phyloP scores from a whole-genome alignment of 2,113 vertebrate species.

The Lampris incognitus region DNA sequence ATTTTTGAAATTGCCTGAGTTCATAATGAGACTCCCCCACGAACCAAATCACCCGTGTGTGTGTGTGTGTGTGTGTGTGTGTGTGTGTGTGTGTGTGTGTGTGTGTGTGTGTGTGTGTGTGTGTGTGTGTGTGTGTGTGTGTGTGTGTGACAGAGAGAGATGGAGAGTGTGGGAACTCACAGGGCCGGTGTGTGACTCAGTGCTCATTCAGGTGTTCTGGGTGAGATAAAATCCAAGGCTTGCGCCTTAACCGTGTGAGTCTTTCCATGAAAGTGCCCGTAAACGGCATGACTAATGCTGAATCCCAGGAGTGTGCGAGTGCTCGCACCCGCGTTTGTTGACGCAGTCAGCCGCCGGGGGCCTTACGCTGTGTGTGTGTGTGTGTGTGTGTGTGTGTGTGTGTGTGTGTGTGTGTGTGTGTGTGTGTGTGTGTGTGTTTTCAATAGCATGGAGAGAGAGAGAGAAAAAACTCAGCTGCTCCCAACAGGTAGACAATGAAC shows the following conservation, averaged over 20 bases:
- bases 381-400: slow-evolving; percentile 12
- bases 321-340: not conserved
- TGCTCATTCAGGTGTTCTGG: slow-evolving; percentile 61
- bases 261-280: slow-evolving; percentile 1
- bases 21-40: slow-evolving; percentile 30
- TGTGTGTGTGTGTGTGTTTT: slow-evolving; percentile 5
- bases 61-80: not conserved
- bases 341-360: not conserved
- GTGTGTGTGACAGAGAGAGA: not conserved
- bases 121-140: not conserved
- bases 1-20: slow-evolving; percentile 8
- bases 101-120: not conserved
- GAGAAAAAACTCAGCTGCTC: slow-evolving; percentile 5
- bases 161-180: slow-evolving; percentile 29
- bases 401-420: slow-evolving; percentile 3
- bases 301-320: slow-evolving; percentile 27
- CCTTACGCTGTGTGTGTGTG: not conserved
- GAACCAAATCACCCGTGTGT: not conserved
- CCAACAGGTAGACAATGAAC: too few species aligned
- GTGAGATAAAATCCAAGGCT: slow-evolving; percentile 37
- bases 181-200: slow-evolving; percentile 60
- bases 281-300: slow-evolving; percentile 25
- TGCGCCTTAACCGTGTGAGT: not conserved
- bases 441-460: not conserved
- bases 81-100: not conserved